These are phyloP conservation scores for Cistogaster globosa DNA, from an alignment of 2,888 invertebrate genomes.

Conservation along the genomic window DNA sequence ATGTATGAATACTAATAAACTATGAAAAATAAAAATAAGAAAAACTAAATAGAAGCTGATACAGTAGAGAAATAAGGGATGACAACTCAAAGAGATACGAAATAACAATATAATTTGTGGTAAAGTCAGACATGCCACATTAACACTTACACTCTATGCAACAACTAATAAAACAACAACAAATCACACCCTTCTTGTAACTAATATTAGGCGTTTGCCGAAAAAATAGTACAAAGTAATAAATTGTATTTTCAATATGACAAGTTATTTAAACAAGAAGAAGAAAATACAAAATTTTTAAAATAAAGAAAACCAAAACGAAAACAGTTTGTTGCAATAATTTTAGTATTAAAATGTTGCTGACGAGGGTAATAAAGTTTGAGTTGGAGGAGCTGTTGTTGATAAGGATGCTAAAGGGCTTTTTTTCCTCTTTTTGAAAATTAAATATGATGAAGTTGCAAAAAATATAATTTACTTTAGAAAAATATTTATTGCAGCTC, in stretches of 20 bases:
- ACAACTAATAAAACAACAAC: constrained; percentile 57
- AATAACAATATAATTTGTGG: constrained; percentile 67
- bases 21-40: constrained; percentile 45
- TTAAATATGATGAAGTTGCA: constrained; percentile 61
- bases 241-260: constrained; percentile 45
- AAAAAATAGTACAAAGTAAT: background rate
- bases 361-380: background rate
- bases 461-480: constrained; percentile 33
- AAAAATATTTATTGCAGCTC: background rate
- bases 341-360: constrained; percentile 26
- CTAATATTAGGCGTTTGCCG: constrained; percentile 54
- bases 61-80: background rate
- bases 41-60: background rate
- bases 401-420: constrained; percentile 8
- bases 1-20: constrained; percentile 45
- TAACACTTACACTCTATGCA: constrained; percentile 51
- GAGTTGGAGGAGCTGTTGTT: background rate
- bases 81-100: constrained; percentile 56
- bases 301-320: constrained; percentile 32
- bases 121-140: constrained; percentile 69
- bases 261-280: constrained; percentile 13
- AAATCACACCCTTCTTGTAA: constrained; percentile 79
- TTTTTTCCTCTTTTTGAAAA: constrained; percentile 16
- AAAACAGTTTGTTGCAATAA: constrained; percentile 51
- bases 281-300: constrained; percentile 9